These are phyloP conservation scores for Drosophila engyochracea DNA, from an alignment of 2,888 invertebrate species.

Conservation along the genomic window DNA sequence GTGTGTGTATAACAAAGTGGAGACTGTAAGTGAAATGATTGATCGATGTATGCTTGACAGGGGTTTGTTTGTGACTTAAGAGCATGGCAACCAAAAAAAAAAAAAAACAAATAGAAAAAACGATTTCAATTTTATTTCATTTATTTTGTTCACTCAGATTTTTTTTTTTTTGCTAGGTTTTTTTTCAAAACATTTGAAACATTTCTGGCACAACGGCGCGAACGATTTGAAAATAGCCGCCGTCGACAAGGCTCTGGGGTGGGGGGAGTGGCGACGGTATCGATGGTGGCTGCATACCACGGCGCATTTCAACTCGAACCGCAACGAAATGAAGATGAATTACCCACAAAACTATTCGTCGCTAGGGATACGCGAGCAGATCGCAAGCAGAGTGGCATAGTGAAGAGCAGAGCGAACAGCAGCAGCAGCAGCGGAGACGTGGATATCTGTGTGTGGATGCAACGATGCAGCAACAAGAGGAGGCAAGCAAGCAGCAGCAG, in stretches of 20 bases:
- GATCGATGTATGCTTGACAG: constrained; percentile 54
- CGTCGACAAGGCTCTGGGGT: not conserved
- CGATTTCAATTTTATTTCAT: constrained; percentile 47
- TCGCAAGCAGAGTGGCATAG: not conserved
- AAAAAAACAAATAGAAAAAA: constrained; percentile 8
- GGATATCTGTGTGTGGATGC: constrained; percentile 6
- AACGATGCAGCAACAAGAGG: not conserved
- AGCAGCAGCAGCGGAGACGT: constrained; percentile 5
- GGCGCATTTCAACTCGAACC: constrained; percentile 82
- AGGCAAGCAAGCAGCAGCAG: not conserved
- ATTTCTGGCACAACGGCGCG: constrained; percentile 76
- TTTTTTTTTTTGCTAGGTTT: constrained; percentile 26
- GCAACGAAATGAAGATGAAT: constrained; percentile 84
- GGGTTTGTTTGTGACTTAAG: constrained; percentile 53
- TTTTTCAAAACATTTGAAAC: constrained; percentile 73
- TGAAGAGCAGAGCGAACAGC: not conserved
- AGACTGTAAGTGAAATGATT: constrained; percentile 64
- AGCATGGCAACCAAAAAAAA: constrained; percentile 60
- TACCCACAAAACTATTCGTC: constrained; percentile 69
- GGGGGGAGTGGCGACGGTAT: not conserved
- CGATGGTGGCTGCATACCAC: constrained; percentile 69
- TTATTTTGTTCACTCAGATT: constrained; percentile 5
- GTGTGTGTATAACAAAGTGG: constrained; percentile 34
- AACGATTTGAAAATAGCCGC: constrained; percentile 72
- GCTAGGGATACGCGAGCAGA: constrained; percentile 41